Evolutionary conservation across 2,113 vertebrate species (phyloP).

Genomic region (Megatriorchis doriae): DNA sequence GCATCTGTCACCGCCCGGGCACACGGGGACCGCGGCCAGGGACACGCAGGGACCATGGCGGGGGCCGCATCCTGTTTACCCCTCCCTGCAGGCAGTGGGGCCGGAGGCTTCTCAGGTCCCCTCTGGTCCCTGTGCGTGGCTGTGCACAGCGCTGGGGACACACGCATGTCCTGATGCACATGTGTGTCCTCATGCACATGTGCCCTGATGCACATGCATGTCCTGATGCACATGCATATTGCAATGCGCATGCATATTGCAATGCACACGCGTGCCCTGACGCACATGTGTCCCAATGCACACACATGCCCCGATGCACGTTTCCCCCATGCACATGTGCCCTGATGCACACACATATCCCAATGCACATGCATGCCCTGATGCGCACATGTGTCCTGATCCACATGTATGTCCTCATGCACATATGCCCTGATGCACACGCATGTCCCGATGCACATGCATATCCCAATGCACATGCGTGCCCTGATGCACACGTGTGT

Average conservation of each 20-base stretch:
- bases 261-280: too few relatives aligned
- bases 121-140: background rate
- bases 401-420: too few relatives aligned
- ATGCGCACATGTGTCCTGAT: too few relatives aligned
- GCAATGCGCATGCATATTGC: background rate
- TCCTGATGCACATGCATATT: background rate
- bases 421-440: background rate
- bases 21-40: background rate
- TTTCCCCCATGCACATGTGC: too few relatives aligned
- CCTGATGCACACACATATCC: too few relatives aligned
- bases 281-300: too few relatives aligned
- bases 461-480: background rate
- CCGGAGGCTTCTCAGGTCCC: background rate
- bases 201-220: background rate
- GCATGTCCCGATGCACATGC: background rate
- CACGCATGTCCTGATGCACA: fast-evolving
- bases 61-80: background rate
- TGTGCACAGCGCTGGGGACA: background rate
- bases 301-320: background rate
- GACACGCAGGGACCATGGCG: background rate
- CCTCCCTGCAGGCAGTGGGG: background rate
- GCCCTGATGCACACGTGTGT: too few relatives aligned
- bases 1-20: background rate
- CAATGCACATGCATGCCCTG: background rate
- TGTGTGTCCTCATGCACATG: background rate